phyloP scores from a whole-genome alignment of 2,797 vertebrate species.

The Borostomias antarcticus region DNA sequence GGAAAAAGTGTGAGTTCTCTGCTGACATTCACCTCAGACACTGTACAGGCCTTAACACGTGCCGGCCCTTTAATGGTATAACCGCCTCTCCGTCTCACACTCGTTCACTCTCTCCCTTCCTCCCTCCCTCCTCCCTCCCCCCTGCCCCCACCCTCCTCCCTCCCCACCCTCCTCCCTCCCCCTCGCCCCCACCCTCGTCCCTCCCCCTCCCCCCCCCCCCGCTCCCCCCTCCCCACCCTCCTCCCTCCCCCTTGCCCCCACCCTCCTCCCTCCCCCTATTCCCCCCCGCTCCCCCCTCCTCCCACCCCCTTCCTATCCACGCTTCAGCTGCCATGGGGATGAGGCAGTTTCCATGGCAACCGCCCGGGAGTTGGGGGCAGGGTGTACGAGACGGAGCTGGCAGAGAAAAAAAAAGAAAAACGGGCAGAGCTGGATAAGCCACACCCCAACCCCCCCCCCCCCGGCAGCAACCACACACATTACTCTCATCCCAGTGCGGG shows the following conservation, averaged over 20 bases:
- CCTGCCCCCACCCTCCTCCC: too few species aligned
- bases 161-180: not conserved
- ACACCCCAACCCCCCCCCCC: not conserved
- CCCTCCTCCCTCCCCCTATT: slow-evolving; percentile 38
- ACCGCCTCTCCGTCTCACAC: not conserved
- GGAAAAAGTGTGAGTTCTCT: too few species aligned
- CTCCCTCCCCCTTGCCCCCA: slow-evolving; percentile 15
- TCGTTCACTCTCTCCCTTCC: not conserved
- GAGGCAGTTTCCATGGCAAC: slow-evolving; percentile 80
- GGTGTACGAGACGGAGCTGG: slow-evolving; percentile 52
- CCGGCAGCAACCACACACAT: not conserved
- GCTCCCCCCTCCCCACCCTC: not conserved
- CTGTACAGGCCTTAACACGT: too few species aligned
- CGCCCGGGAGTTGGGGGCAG: slow-evolving; percentile 62
- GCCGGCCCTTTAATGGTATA: too few species aligned
- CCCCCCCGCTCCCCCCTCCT: slow-evolving; percentile 8
- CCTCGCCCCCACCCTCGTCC: not conserved
- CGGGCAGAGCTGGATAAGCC: slow-evolving; percentile 60
- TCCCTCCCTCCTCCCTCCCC: not conserved
- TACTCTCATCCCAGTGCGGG: not conserved
- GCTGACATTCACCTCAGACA: too few species aligned
- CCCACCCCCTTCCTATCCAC: slow-evolving; percentile 40
- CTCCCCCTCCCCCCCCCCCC: slow-evolving; percentile 1
- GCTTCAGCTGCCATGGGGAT: slow-evolving; percentile 53
- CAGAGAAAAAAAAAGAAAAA: slow-evolving; percentile 53